phyloP scores from a whole-genome alignment of 2,888 invertebrate species.

The Patella depressa region DNA sequence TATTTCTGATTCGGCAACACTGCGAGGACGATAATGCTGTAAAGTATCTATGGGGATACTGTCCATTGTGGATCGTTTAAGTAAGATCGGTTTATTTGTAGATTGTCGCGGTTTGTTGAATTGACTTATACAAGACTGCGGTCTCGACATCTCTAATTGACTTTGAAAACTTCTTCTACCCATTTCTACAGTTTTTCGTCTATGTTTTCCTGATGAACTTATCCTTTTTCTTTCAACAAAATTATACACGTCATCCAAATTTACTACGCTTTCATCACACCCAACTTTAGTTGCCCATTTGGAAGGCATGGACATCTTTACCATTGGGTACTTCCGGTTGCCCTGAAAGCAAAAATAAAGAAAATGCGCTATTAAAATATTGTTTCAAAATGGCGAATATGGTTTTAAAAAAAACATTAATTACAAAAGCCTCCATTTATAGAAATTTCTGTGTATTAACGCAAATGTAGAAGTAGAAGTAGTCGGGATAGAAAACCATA shows the following conservation, averaged over 20 bases:
- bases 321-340: neutral
- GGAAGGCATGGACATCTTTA: neutral
- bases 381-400: too few species aligned
- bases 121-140: neutral
- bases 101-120: neutral
- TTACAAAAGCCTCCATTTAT: too few species aligned
- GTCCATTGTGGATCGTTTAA: neutral
- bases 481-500: too few species aligned
- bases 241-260: constrained; percentile 27
- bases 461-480: too few species aligned
- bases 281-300: neutral
- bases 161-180: constrained; percentile 6
- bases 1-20: neutral
- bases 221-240: constrained; percentile 30
- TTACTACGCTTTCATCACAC: constrained; percentile 11
- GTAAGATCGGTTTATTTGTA: neutral
- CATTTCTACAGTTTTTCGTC: constrained; percentile 26
- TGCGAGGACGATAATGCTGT: neutral
- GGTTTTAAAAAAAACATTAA: too few species aligned
- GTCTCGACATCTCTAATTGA: neutral
- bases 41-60: neutral
- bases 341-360: neutral
- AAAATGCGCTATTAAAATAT: neutral
- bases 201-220: constrained; percentile 20
- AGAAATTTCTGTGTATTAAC: too few species aligned